These are phyloP conservation scores for Lagenorhynchus albirostris DNA, from an alignment of 2,113 vertebrate genomes.

Conservation along the genomic window DNA sequence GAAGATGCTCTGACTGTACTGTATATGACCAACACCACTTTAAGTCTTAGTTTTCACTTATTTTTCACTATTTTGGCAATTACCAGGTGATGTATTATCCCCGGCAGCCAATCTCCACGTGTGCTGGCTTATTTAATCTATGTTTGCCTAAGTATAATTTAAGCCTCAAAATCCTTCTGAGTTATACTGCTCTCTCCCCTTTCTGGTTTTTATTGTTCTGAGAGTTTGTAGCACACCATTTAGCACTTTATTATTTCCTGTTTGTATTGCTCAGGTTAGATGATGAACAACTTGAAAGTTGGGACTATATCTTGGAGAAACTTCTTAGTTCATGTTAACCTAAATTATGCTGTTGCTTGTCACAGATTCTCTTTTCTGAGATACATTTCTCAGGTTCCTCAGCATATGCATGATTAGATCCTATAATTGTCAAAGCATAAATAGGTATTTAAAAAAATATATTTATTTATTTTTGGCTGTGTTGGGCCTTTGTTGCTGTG, in stretches of 20 bases:
- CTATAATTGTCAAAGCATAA: background rate
- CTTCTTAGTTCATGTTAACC: background rate
- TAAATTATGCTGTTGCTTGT: background rate
- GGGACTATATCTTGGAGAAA: background rate
- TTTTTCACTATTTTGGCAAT: constrained; percentile 1
- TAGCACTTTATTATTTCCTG: background rate
- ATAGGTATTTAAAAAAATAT: background rate
- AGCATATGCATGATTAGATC: background rate
- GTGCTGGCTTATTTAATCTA: background rate
- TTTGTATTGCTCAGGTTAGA: background rate
- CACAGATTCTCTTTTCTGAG: background rate
- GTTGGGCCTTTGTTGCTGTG: no score
- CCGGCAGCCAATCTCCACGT: background rate
- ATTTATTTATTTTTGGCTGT: no score
- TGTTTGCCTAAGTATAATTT: background rate
- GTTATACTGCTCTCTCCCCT: background rate
- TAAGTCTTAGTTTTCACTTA: background rate
- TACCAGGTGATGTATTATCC: background rate
- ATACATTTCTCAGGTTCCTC: background rate
- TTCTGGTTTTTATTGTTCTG: background rate
- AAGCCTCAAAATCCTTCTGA: background rate
- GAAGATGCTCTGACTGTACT: background rate
- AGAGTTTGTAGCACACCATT: background rate
- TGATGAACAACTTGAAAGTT: background rate
- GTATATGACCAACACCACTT: background rate